Conservation (phyloP, 2,888 invertebrate species). For the Megaustenia siamemsis region DNA sequence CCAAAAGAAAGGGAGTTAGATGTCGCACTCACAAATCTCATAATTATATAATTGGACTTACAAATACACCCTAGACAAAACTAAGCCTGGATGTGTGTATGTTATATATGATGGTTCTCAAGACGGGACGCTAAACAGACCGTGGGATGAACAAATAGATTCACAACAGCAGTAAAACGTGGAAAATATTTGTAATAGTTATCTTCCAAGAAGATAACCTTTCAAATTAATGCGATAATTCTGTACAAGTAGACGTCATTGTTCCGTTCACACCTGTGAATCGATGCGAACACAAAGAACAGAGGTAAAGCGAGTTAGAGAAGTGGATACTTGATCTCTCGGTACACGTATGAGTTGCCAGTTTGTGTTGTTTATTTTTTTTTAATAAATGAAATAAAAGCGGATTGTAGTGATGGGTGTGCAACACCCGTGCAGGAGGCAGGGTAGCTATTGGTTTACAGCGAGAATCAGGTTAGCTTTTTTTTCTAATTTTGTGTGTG, state of each 20-base stretch:
- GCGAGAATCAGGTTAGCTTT: neutral
- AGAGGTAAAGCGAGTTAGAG: neutral
- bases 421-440: neutral
- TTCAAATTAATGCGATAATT: neutral
- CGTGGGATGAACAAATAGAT: neutral
- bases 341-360: neutral
- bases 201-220: neutral
- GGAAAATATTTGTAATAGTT: neutral
- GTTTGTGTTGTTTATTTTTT: neutral
- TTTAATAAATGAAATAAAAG: neutral
- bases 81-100: too few species aligned
- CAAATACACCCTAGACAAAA: too few species aligned
- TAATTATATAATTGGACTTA: too few species aligned
- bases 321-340: neutral
- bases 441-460: neutral
- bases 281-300: neutral
- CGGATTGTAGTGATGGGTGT: neutral
- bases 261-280: neutral
- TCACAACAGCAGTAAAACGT: neutral
- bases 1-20: too few species aligned
- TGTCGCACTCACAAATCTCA: too few species aligned
- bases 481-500: neutral
- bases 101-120: too few species aligned
- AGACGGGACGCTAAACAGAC: too few species aligned
- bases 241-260: conserved; percentile 5